phyloP scores from a whole-genome alignment of 2,113 vertebrate species.

The Baryphthengus martii region DNA sequence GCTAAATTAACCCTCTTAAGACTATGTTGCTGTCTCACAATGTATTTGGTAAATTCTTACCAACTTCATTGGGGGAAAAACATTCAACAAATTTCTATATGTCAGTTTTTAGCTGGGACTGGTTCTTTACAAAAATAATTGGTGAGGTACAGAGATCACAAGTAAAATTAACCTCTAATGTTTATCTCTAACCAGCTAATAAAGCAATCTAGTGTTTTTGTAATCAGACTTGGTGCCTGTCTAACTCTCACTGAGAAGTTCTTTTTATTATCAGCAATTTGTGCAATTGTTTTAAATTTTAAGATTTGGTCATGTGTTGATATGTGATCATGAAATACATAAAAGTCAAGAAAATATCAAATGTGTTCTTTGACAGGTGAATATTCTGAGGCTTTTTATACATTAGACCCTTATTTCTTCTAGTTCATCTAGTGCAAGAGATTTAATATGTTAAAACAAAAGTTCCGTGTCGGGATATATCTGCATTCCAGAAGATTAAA shows the following conservation, averaged over 20 bases:
- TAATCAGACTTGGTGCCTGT: background rate
- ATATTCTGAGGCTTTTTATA: background rate
- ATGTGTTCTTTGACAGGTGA: background rate
- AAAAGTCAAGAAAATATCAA: background rate
- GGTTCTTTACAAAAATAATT: background rate
- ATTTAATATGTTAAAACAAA: background rate
- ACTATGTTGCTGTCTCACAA: conserved; percentile 12
- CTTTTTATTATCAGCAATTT: background rate
- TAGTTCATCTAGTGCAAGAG: background rate
- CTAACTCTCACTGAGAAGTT: background rate
- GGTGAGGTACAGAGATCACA: background rate
- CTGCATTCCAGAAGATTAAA: background rate
- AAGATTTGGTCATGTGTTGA: background rate
- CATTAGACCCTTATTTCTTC: background rate
- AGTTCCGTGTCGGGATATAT: background rate
- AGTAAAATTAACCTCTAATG: background rate
- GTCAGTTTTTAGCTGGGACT: background rate
- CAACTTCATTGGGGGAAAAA: background rate
- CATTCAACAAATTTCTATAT: background rate
- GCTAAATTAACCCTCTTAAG: conserved; percentile 67
- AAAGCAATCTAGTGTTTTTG: background rate
- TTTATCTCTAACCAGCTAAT: background rate
- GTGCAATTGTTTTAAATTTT: background rate
- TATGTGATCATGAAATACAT: background rate
- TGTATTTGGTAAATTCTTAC: background rate